A percentile compares a stretch with the other conserved stretches of the same genome.
Conservation (phyloP, 1,140 invertebrate species). For the Hyphantria cunea region DNA sequence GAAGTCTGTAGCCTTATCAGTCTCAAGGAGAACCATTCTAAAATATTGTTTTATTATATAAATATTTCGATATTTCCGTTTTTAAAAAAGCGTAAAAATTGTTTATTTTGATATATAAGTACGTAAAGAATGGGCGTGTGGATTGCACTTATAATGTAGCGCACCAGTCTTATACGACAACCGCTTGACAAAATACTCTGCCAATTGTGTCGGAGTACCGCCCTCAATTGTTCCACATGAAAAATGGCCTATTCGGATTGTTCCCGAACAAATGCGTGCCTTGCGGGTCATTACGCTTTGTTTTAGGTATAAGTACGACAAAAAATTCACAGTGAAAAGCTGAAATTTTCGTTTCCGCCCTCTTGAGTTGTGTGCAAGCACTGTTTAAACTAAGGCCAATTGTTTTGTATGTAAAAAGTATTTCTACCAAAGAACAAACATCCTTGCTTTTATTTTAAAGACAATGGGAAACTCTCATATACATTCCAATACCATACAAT, state of each 20-base stretch:
- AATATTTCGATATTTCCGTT: too few relatives aligned
- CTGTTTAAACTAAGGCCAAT: conserved; percentile 66
- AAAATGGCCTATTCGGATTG: conserved; percentile 80
- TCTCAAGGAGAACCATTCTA: too few relatives aligned
- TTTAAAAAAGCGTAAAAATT: too few relatives aligned
- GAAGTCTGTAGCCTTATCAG: too few relatives aligned
- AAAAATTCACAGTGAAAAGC: conserved; percentile 73
- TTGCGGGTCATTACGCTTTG: conserved; percentile 79
- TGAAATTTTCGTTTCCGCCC: conserved; percentile 65
- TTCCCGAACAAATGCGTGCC: conserved; percentile 78
- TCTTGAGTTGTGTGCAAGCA: conserved; percentile 56
- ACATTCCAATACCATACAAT: neutral
- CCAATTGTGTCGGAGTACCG: conserved; percentile 75
- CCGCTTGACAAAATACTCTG: conserved; percentile 79
- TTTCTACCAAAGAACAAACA: conserved; percentile 18
- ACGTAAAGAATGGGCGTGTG: conserved; percentile 34
- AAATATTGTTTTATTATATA: too few relatives aligned
- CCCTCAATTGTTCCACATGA: conserved; percentile 80
- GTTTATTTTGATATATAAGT: too few relatives aligned
- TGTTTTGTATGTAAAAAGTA: conserved; percentile 52
- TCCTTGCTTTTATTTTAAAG: conserved; percentile 17
- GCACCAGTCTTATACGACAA: conserved; percentile 66
- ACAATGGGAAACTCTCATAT: conserved; percentile 17
- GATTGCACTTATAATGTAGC: conserved; percentile 66
- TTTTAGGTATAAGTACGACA: conserved; percentile 76